Evolutionary conservation across 2,113 vertebrate genomes (phyloP).

Genomic region (Charadrius vociferus): DNA sequence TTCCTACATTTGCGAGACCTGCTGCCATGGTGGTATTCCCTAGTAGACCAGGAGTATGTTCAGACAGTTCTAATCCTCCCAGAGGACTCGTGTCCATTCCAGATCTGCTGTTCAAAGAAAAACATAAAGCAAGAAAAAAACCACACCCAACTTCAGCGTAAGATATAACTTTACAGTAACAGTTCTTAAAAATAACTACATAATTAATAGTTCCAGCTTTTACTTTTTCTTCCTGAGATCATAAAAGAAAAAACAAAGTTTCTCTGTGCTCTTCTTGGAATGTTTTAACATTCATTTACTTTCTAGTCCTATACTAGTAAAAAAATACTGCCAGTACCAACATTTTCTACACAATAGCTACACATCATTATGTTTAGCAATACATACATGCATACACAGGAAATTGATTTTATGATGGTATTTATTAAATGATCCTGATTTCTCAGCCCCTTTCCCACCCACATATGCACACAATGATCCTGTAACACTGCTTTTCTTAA

Average conservation of each 20-base stretch:
- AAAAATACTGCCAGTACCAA: background rate
- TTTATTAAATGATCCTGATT: background rate
- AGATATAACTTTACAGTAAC: background rate
- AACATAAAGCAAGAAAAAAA: constrained; percentile 36
- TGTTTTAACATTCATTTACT: background rate
- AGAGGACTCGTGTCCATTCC: constrained; percentile 86
- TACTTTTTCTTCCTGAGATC: background rate
- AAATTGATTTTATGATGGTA: background rate
- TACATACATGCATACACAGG: background rate
- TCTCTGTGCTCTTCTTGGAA: background rate
- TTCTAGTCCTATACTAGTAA: background rate
- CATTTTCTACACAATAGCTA: background rate
- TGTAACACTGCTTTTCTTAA: background rate
- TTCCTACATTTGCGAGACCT: constrained; percentile 84
- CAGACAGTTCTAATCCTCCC: constrained; percentile 80
- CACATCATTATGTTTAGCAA: background rate
- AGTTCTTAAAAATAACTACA: background rate
- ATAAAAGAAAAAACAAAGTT: background rate
- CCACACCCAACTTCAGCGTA: constrained; percentile 31
- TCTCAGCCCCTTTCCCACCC: background rate
- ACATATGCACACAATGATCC: background rate
- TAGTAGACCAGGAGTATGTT: constrained; percentile 68
- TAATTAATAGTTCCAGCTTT: background rate
- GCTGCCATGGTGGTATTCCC: constrained; percentile 85
- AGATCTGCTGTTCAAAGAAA: constrained; percentile 66